A percentile compares a stretch with the other conserved stretches of the same genome.
Conservation (phyloP, 2,797 vertebrate genomes). For the Falco concolor region DNA sequence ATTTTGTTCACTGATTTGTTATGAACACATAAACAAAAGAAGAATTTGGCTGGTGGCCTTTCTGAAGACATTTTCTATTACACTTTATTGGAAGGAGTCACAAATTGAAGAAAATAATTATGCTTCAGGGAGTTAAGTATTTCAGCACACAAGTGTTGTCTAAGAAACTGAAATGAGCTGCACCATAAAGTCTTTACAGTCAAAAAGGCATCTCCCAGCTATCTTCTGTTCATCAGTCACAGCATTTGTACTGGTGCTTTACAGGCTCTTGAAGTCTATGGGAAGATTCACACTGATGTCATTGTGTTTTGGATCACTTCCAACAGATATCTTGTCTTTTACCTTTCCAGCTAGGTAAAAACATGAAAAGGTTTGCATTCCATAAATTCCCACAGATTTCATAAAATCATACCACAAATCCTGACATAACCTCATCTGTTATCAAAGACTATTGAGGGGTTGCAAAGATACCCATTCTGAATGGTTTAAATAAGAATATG, state of each 20-base stretch:
- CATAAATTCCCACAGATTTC: not conserved
- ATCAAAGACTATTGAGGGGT: not conserved
- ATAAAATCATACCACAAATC: not conserved
- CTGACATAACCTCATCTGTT: not conserved
- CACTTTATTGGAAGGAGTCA: not conserved
- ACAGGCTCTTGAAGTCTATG: not conserved
- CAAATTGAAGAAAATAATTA: not conserved
- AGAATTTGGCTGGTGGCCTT: not conserved
- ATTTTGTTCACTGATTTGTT: not conserved
- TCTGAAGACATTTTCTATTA: not conserved
- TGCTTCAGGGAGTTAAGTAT: not conserved
- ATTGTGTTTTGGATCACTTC: not conserved
- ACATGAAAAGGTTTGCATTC: not conserved
- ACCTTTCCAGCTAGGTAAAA: not conserved
- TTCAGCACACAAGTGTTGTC: not conserved
- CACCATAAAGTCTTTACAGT: not conserved
- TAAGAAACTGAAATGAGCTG: slow-evolving; percentile 5
- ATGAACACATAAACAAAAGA: not conserved
- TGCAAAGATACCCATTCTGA: not conserved
- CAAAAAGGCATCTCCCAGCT: not conserved
- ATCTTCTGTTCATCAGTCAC: not conserved
- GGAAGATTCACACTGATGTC: not conserved
- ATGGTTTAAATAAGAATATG: not conserved
- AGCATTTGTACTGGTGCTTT: not conserved
- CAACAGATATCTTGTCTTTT: not conserved